Evolutionary conservation across 2,797 vertebrate genomes (phyloP).

Genomic region (Lagocephalus sceleratus): DNA sequence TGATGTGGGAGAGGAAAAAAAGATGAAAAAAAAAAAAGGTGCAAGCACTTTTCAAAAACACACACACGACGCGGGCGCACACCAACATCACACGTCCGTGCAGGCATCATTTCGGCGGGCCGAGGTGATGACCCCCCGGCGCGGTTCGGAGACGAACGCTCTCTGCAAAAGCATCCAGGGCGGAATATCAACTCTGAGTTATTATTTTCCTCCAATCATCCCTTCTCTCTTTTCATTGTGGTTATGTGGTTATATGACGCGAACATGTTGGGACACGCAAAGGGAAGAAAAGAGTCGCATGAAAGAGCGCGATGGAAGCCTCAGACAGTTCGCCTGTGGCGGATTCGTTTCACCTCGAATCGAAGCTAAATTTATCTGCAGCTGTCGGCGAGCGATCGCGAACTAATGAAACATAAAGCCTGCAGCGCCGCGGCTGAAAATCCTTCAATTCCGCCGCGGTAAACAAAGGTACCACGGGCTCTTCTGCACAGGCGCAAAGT

Average conservation of each 20-base stretch:
- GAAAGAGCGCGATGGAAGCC: not conserved
- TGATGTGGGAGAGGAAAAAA: constrained; percentile 30
- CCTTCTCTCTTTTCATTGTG: too few relatives aligned
- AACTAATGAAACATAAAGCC: constrained; percentile 1
- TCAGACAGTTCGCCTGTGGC: not conserved
- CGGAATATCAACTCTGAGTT: too few relatives aligned
- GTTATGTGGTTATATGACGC: not conserved
- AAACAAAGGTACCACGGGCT: not conserved
- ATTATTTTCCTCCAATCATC: too few relatives aligned
- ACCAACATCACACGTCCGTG: not conserved
- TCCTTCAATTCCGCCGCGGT: not conserved
- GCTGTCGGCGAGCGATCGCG: not conserved
- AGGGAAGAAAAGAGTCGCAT: not conserved
- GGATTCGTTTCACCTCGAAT: not conserved
- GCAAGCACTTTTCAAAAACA: constrained; percentile 26
- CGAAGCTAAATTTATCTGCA: not conserved
- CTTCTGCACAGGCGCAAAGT: not conserved
- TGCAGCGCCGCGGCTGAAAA: not conserved
- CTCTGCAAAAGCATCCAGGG: too few relatives aligned
- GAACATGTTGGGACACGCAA: not conserved
- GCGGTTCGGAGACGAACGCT: constrained; percentile 1
- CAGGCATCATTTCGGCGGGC: not conserved
- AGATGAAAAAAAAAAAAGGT: constrained; percentile 5
- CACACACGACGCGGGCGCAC: not conserved
- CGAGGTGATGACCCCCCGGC: constrained; percentile 26